Conservation (phyloP, 2,888 invertebrate species). For the Apotomis capreana region DNA sequence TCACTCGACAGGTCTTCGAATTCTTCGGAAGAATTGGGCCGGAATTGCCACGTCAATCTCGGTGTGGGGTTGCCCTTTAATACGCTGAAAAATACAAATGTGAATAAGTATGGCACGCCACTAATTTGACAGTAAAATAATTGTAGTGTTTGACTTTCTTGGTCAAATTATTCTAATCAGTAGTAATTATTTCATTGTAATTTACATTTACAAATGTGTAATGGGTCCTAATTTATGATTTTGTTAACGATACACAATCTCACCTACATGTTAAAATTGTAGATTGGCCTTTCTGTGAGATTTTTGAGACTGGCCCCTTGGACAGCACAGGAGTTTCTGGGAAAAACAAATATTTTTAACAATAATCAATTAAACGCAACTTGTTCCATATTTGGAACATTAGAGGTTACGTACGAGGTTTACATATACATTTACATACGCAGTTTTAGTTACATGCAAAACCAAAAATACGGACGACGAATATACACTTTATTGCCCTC, state of each 20-base stretch:
- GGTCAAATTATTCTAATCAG: too few species aligned
- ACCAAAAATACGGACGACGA: too few species aligned
- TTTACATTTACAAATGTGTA: too few species aligned
- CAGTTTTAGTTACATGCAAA: too few species aligned
- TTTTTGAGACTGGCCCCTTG: constrained; percentile 52
- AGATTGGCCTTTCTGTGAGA: constrained; percentile 53
- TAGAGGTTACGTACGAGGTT: too few species aligned
- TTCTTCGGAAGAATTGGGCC: constrained; percentile 40
- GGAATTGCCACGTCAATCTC: constrained; percentile 61
- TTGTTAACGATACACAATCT: constrained; percentile 60
- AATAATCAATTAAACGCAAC: too few species aligned
- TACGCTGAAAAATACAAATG: constrained; percentile 52
- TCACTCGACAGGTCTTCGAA: constrained; percentile 50
- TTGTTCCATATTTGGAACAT: too few species aligned
- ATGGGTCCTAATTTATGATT: neutral
- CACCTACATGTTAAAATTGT: constrained; percentile 76
- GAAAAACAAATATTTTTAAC: constrained; percentile 41
- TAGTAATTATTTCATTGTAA: too few species aligned
- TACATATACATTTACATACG: too few species aligned
- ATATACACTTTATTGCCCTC: too few species aligned
- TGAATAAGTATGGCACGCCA: neutral
- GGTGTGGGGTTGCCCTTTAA: constrained; percentile 67
- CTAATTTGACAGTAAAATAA: too few species aligned
- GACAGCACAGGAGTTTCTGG: constrained; percentile 63
- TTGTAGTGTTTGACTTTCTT: too few species aligned